Evolutionary conservation across 1,140 invertebrate species (phyloP), one percentile per base, ranked within the genome.

Genomic region (Asobara japonica): DNA sequence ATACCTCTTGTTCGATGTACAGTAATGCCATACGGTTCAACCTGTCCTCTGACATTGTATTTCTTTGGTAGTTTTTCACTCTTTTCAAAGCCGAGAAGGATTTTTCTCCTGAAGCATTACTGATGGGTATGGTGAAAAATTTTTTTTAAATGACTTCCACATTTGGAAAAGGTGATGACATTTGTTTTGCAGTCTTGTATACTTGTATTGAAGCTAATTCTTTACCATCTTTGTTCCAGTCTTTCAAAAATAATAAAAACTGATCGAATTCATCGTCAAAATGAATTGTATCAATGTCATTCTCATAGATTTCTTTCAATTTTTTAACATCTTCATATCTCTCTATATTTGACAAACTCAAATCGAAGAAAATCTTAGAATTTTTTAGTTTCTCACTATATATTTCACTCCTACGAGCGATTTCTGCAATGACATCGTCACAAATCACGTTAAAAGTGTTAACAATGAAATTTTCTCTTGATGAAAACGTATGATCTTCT

Each of bases 81-180:
- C 65, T 27, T 51, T 71, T 73, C 51, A 78, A 33, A 71, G 71
- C 76, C 45, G 75, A 79, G 68, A 79, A 79, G 65, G 31, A 66
- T 71, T 72, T 74, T 27, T 74, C 76, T 70, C 74, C 72, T 48
- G 60, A 74, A 45, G 73, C 77, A 73, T 76, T 78, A 22, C 76
- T 78, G 51, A 70, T 73, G 68, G 71, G 74, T 38, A 71, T 79
- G 38, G 60, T 66, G 33, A 69, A 36, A 65, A 74, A 74, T 18
- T 69, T 65, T 10, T 27, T 20, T 22, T 71, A 4, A 30, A 74
- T 51, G 65, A 65, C 74, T 66, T 45, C 69, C 62, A 70, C 69
- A 65, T 71, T 76, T 0, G 61, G 51, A 75, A 41, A 41, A 4
- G 36, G 10, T 41, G 36, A 41, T 41, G 36, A 4, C 36, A 41